Base-by-base conservation (phyloP, 2,888 invertebrate genomes). In the Mythimna albipuncta region DNA sequence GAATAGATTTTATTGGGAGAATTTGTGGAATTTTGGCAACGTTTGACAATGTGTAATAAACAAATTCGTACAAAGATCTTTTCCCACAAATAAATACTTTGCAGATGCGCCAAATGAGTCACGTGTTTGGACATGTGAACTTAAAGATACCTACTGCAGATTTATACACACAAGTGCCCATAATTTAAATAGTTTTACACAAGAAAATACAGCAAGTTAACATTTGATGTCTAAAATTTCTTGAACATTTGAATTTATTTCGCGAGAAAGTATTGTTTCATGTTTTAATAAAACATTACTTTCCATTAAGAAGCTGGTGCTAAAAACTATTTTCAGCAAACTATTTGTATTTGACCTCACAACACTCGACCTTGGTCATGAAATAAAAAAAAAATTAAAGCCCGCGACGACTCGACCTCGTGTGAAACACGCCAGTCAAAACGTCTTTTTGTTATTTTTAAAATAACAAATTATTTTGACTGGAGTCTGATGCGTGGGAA, bases 21-120 rank as follows among this genome's bases (percentile, higher is more conserved):
- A 68, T 38, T 72, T 26, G 47, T 52, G n/a, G 19, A 71, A 64
- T 50, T 70, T 67, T 79, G 79, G 64, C 79, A 79, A 32, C 52
- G 41, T 26, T 19, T 35, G 26, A 55, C 54, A 6, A 50, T 55
- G 41, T 41, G n/a, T 26, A 35, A 50, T 32, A 57, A 47, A 47
- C 6, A 47, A 47, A 47, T 75, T 78, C 26, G 26, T 41, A 47
- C 21, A 44, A 35, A 47, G 38, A 69, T 66, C 13, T 69, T 75
- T 71, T 69, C 70, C 35, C 79, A 74, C 73, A 61, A 72, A 35
- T 81, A 82, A 75, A 83, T 85, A 87, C 74, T 86, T 16, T 81
- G 79, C 80, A 75, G 64, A 67, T 76, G 83, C 81, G 86, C 89
- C 89, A 84, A 82, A 59, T 65, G 59, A 71, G 69, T 72, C 82